These are phyloP conservation scores for Mycetomoellerius zeteki DNA, from an alignment of 1,140 invertebrate species.

Conservation along the genomic window DNA sequence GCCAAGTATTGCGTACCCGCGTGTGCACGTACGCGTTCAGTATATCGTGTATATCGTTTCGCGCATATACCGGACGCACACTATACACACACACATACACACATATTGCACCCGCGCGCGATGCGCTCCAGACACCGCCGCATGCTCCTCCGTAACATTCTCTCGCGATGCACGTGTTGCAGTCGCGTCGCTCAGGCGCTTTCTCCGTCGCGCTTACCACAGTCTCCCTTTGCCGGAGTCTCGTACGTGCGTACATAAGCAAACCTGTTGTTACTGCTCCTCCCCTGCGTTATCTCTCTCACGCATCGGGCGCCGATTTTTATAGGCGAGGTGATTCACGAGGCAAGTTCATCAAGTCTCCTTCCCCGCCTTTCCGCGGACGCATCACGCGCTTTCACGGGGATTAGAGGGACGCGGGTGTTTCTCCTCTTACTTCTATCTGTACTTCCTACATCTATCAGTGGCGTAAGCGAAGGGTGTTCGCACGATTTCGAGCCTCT, in stretches of 20 bases:
- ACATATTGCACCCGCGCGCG: background rate
- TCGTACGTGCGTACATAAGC: conserved; percentile 73
- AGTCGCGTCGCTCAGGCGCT: conserved; percentile 49
- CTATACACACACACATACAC: background rate
- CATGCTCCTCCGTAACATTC: conserved; percentile 58
- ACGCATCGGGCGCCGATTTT: conserved; percentile 83
- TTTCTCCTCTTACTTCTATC: conserved; percentile 18
- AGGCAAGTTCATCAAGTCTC: conserved; percentile 84
- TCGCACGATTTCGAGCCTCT: conserved; percentile 44
- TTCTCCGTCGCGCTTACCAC: conserved; percentile 12
- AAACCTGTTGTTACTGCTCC: conserved; percentile 85
- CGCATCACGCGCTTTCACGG: conserved; percentile 75
- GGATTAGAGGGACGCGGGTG: conserved; percentile 70
- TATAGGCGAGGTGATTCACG: conserved; percentile 82
- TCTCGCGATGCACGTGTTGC: conserved; percentile 64
- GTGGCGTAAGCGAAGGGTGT: conserved; percentile 35
- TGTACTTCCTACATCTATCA: conserved; percentile 44
- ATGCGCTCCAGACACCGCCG: conserved; percentile 24
- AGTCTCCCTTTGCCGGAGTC: conserved; percentile 1
- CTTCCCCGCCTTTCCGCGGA: conserved; percentile 67
- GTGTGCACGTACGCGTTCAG: background rate
- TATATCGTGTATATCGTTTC: conserved; percentile 15
- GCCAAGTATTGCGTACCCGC: background rate
- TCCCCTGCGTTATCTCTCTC: conserved; percentile 81
- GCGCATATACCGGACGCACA: background rate